Evolutionary conservation across 2,797 vertebrate species (phyloP), one percentile per base, ranked within the genome.

Genomic region (Enteromius thamalakanensis): DNA sequence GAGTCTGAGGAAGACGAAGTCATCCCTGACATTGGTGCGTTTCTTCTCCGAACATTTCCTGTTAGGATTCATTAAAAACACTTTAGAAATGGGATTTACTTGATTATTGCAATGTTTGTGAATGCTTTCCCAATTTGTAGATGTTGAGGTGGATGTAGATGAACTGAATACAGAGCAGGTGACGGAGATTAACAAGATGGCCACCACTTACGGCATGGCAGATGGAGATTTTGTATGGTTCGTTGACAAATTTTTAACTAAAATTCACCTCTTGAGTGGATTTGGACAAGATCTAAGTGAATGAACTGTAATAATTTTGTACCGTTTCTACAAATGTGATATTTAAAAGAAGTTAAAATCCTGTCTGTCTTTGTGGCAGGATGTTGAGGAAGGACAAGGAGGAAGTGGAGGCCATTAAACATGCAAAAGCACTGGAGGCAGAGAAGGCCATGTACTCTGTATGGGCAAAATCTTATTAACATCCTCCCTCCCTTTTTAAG

Each of bases 401-500:
- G 80, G 98, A 99, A 87, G 96, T 98, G 0, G 98, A 99, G 90
- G 97, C 98, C 76, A 99, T 99, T 88, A 99, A 99, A 84, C 97
- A 98, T 0, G 98, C 98, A 89, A 99, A 99, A 83, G 98, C 98
- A 6, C 87, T 99, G 87, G 98, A 99, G 86, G 98, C 98, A 4
- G 98, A 99, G 87, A 99, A 99, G 89, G 97, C 98, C 78, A 99
- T 99, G 98, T 99, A 99, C 88, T 99, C 98, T 88, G 98, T 99
- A 93, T 94, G 97, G 85, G 37, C 51, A 42, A 37, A 83, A 80
- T 51, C 70, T 70, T 68, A 86, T 70, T 21, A 42, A 69, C 42
- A 23, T 19, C 79, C 53, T 60, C 1, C 12, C 1, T 49, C 4
- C 77, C 23, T 77, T 65, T 65, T 72, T 4, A 67, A 34, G 15